These are phyloP conservation scores for Helleia helle DNA, from an alignment of 2,888 invertebrate species.

Conservation along the genomic window DNA sequence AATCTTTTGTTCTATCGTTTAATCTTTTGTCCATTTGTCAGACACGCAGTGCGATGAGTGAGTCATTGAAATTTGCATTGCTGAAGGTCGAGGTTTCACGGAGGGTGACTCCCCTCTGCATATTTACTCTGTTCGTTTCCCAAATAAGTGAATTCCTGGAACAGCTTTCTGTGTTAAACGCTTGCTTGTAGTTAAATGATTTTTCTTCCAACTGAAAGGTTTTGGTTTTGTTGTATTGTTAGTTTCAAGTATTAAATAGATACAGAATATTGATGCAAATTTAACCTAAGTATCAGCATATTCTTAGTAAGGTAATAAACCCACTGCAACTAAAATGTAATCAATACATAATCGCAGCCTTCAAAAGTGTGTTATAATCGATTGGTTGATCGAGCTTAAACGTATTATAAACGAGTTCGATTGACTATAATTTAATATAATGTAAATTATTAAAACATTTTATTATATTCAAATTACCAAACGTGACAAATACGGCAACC, in stretches of 20 bases:
- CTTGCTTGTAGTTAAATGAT: background rate
- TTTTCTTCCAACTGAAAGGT: no score
- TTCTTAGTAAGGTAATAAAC: no score
- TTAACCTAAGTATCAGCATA: no score
- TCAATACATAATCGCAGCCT: no score
- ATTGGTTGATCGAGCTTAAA: background rate
- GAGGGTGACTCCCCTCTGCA: slow-evolving; percentile 2
- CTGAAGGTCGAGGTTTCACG: background rate
- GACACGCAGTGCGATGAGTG: no score
- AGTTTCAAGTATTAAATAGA: no score
- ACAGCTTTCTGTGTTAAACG: background rate
- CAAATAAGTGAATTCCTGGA: background rate
- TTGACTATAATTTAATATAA: slow-evolving; percentile 1
- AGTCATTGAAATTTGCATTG: background rate
- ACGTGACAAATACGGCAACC: background rate
- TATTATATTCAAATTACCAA: slow-evolving; percentile 1
- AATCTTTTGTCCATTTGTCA: background rate
- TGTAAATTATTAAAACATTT: background rate
- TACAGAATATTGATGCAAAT: no score
- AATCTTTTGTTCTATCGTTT: slow-evolving; percentile 4
- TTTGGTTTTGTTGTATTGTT: no score
- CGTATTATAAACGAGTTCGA: background rate
- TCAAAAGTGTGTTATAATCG: background rate
- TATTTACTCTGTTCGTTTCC: background rate
- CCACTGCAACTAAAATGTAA: no score